Base-by-base conservation (phyloP, 1,140 invertebrate species). In the Solenopsis invicta region DNA sequence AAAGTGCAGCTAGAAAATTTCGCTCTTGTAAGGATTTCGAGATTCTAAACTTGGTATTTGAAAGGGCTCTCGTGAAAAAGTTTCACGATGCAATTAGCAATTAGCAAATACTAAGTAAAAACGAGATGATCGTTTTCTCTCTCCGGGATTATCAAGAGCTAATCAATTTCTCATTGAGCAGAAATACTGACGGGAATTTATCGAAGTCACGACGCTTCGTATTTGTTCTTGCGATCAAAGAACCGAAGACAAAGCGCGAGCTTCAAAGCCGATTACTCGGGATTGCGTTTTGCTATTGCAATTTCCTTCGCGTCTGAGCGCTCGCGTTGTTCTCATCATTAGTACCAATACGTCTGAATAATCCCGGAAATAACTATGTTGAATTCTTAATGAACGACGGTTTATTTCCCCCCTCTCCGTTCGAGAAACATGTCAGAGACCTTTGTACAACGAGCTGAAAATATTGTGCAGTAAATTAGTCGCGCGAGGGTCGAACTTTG, bases 161-260 rank as follows among this genome's bases (percentile, higher is more conserved):
- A 88, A 86, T 89, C 78, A 89, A 89, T 89, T 81, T 71, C 76
- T 81, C 52, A 77, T 77, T 34, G 66, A 41, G 56, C 45, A 71
- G 34, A 61, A 85, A 48, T 89, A 89, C 78, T 85, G 62, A 48
- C 41, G 21, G 6, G 69, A 59, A 89, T 89, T 89, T 81, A 89
- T 89, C 84, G 77, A 61, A 71, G 88, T 81, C 88, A 81, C 75
- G 75, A 80, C 52, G 54, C 80, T 52, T 59, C 66, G 66, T 88
- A 64, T 67, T 75, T 77, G 76, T 61, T 69, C 86, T 61, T 62
- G 87, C 80, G 69, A 82, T 87, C 85, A 89, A 89, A 90, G 88
- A 62, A 59, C 52, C 77, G 66, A 89, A 84, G 85, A 87, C 89
- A 90, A 90, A 90, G 85, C 76, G 75, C 52, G 54, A 88, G 69